A percentile compares a stretch with the other conserved stretches of the same genome.
These are phyloP conservation scores for Agonopterix alstromeriana DNA, from an alignment of 2,888 invertebrate species.

Conservation along the genomic window DNA sequence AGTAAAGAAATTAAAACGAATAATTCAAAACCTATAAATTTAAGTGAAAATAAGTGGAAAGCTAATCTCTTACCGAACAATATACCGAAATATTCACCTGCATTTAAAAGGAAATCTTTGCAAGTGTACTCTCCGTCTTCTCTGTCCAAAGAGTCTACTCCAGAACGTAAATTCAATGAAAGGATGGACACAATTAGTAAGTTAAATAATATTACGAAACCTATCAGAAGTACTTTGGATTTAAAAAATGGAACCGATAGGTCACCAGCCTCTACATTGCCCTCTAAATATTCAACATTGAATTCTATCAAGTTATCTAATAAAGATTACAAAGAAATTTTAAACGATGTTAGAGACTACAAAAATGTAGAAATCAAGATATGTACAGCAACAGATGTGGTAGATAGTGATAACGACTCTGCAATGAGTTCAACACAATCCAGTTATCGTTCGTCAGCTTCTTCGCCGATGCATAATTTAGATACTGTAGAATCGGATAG, in stretches of 20 bases:
- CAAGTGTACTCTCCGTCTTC: conserved; percentile 77
- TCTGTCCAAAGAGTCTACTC: conserved; percentile 67
- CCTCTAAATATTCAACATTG: conserved; percentile 25
- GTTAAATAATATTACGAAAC: conserved; percentile 27
- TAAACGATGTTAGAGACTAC: conserved; percentile 47
- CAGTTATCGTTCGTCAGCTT: conserved; percentile 84
- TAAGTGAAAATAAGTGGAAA: conserved; percentile 65
- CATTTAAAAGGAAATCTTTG: conserved; percentile 85
- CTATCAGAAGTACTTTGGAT: conserved; percentile 39
- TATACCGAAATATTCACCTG: conserved; percentile 88
- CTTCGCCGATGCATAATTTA: conserved; percentile 84
- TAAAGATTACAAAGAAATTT: conserved; percentile 45
- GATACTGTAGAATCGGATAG: conserved; percentile 75
- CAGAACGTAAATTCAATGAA: conserved; percentile 54
- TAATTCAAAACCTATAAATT: conserved; percentile 37
- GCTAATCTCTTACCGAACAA: conserved; percentile 63
- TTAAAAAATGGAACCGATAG: conserved; percentile 33
- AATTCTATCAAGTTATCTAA: conserved; percentile 29
- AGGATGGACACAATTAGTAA: conserved; percentile 43
- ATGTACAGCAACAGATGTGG: conserved; percentile 67
- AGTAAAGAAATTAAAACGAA: conserved; percentile 42
- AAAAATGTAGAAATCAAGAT: conserved; percentile 66
- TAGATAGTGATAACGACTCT: conserved; percentile 91
- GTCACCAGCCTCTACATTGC: conserved; percentile 25
- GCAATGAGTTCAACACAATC: conserved; percentile 91